A percentile compares a stretch with the other conserved stretches of the same genome.
Evolutionary conservation across 2,888 invertebrate genomes (phyloP).

Genomic region (Kryphioiulus occultus): DNA sequence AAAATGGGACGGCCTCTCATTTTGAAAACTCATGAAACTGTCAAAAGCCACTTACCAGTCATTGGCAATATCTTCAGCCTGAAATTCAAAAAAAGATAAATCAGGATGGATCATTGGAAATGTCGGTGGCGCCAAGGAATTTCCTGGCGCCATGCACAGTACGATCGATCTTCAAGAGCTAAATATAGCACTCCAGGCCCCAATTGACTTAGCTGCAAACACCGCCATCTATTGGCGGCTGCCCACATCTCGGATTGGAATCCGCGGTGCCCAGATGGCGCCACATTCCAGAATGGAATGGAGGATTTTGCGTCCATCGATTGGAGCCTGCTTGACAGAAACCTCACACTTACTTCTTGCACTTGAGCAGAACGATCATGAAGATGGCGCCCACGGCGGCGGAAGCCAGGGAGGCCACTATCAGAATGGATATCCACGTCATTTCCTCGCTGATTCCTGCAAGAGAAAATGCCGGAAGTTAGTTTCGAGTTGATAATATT

Average conservation of each 20-base stretch:
- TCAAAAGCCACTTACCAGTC: constrained; percentile 44
- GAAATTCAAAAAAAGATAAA: constrained; percentile 20
- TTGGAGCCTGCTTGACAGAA: background rate
- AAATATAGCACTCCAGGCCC: background rate
- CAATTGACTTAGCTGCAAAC: background rate
- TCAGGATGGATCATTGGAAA: background rate
- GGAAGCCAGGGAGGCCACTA: constrained; percentile 51
- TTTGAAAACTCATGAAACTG: background rate
- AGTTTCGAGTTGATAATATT: no score
- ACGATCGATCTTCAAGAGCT: background rate
- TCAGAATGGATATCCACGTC: constrained; percentile 50
- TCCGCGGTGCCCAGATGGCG: background rate
- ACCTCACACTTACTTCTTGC: constrained; percentile 49
- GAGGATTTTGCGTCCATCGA: background rate
- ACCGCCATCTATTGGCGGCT: background rate
- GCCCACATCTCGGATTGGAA: background rate
- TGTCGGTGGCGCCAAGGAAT: background rate
- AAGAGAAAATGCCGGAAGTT: no score
- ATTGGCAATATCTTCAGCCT: constrained; percentile 50
- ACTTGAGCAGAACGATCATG: constrained; percentile 51
- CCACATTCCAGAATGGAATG: background rate
- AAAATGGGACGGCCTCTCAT: background rate
- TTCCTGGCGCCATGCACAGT: background rate
- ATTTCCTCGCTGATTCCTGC: constrained; percentile 48
- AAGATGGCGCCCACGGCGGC: constrained; percentile 51